Evolutionary conservation across 30 jellyfish, hydroid and myxozoan genomes (phyloP).

Genomic region (Pseudorhiza aurosa): DNA sequence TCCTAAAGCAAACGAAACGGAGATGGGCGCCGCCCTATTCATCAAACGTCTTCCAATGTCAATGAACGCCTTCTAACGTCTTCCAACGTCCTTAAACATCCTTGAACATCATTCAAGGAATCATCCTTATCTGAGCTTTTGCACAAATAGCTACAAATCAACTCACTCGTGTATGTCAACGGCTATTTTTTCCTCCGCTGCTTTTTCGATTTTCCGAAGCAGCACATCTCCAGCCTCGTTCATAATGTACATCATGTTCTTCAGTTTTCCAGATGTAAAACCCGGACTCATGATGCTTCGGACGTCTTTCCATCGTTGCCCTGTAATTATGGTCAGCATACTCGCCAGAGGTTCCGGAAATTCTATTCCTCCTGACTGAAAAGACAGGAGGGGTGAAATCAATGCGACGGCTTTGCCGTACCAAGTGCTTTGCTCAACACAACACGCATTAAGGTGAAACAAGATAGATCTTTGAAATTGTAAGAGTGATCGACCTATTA

Average conservation of each 20-base stretch:
- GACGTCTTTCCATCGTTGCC: constrained; percentile 76
- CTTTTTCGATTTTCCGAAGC: constrained; percentile 20
- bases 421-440: too few relatives aligned
- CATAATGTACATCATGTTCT: constrained; percentile 61
- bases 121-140: too few relatives aligned
- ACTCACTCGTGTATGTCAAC: constrained; percentile 67
- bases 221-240: constrained; percentile 64
- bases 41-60: too few relatives aligned
- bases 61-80: too few relatives aligned
- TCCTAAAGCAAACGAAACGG: too few relatives aligned
- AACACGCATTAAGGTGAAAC: too few relatives aligned
- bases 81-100: too few relatives aligned
- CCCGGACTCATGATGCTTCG: constrained; percentile 74
- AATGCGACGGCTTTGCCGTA: too few relatives aligned
- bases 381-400: background rate
- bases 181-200: constrained; percentile 20
- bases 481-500: too few relatives aligned
- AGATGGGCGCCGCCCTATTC: too few relatives aligned
- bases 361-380: constrained; percentile 33
- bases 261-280: constrained; percentile 77
- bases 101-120: too few relatives aligned
- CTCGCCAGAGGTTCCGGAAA: constrained; percentile 70
- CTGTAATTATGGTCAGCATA: constrained; percentile 50
- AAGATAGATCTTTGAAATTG: too few relatives aligned
- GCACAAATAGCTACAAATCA: background rate